Evolutionary conservation across 2,113 vertebrate genomes (phyloP), one percentile per base, ranked within the genome.

Genomic region (Psophia crepitans): DNA sequence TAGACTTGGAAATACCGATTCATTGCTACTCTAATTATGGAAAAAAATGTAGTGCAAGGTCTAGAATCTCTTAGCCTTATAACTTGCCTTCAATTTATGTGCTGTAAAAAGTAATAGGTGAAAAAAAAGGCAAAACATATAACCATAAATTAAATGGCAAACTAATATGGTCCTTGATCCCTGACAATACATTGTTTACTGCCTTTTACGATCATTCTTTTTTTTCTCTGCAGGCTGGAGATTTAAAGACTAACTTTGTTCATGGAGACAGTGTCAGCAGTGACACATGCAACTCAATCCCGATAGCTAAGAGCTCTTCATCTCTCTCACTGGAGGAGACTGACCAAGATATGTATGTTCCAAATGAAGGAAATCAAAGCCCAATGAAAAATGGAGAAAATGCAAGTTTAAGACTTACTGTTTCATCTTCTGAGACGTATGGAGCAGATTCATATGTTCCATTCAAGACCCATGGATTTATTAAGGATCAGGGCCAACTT

Each of bases 161-260:
- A 76, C 30, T 68, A 63, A 44, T 64, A 11, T 56, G 27, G 26
- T 89, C 54, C 39, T 77, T 91, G 9, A 74, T 93, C 75, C 43
- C 51, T 79, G 56, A 71, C 27, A 66, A n/a, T 69, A 4, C 8
- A 3, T 94, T 14, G 70, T 92, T 93, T 69, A 39, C 85, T 68
- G n/a, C 41, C 9, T 69, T 35, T 89, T 85, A 92, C 21, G 27
- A 69, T 35, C 53, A 63, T 41, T 81, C 2, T 1, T 26, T 54
- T 93, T 93, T 93, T 87, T 54, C 54, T 95, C 78, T 93, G 26
- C 66, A 99, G 99, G 96, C 80, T 65, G 97, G 85, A 53, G 98
- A 98, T 74, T 87, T 94, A 49, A 97, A 98, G 85, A 84, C 95
- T 49, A 97, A 91, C 87, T 97, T 65, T 14, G 32, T 83, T 83